Evolutionary conservation across 1,140 invertebrate species (phyloP).

Genomic region (Drosophila serrata): DNA sequence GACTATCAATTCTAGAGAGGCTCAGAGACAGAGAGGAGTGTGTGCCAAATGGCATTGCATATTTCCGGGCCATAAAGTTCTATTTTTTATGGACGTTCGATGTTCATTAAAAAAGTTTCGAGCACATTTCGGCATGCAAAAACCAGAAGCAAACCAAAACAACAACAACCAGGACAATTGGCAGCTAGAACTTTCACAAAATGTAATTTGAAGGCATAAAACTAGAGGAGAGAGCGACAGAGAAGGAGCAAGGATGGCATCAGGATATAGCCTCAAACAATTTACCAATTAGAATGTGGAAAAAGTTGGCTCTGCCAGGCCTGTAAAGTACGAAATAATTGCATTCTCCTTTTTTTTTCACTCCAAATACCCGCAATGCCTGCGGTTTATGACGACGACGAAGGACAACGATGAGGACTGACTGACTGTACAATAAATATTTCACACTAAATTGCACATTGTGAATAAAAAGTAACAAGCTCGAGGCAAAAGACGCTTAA

Average conservation of each 20-base stretch:
- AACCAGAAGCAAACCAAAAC: constrained; percentile 17
- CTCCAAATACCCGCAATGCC: neutral
- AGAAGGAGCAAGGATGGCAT: constrained; percentile 15
- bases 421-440: constrained; percentile 52
- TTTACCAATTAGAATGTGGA: constrained; percentile 67
- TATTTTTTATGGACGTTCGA: constrained; percentile 37
- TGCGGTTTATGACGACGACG: constrained; percentile 50
- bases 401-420: constrained; percentile 1
- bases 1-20: constrained; percentile 4
- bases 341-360: constrained; percentile 23
- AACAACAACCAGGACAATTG: constrained; percentile 35
- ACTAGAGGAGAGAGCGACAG: constrained; percentile 11
- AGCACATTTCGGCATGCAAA: constrained; percentile 35
- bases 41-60: constrained; percentile 31
- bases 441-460: constrained; percentile 64
- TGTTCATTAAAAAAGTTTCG: constrained; percentile 71
- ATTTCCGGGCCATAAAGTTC: constrained; percentile 30
- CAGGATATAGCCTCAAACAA: constrained; percentile 40
- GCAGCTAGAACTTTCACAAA: constrained; percentile 45
- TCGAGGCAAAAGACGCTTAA: constrained; percentile 7
- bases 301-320: constrained; percentile 26
- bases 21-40: neutral
- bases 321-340: constrained; percentile 64
- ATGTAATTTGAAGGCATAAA: constrained; percentile 50
- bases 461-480: constrained; percentile 14